Base-by-base conservation (phyloP, 2,888 invertebrate genomes). In the Cyclophora punctaria region DNA sequence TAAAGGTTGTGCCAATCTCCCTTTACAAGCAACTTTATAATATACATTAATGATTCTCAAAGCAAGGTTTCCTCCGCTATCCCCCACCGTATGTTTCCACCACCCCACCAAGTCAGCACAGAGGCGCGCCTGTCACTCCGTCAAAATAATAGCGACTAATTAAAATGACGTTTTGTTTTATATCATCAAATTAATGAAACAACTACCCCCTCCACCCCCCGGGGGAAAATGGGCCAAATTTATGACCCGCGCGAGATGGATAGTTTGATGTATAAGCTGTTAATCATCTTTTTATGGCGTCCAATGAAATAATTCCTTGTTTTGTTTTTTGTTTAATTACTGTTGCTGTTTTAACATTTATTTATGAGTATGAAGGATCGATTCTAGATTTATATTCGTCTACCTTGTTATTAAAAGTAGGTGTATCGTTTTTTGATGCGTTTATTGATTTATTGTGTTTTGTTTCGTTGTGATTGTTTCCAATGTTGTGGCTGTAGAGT, bases 101-200 rank as follows among this genome's bases (percentile, higher is more conserved):
- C 43, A 63, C 62, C 55, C 59, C 59, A 62, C 65, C 58, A 59
- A 65, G 58, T 62, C 62, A 65, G 59, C 51, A 54, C 63, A 67
- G 70, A 69, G 74, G 69, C 73, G 69, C 71, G 66, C 66, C 76
- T 74, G 76, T 80, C 80, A 78, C 69, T 75, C 66, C 66, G 64
- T 67, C 73, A 44, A 71, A 72, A 75, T 77, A 79, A 78, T 78
- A 70, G 75, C 63, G 63, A 64, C 80, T 80, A 80, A 79, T 80
- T 80, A 79, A 80, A 74, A 69, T 74, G 75, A 80, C 77, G 72
- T 75, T 78, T 78, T 79, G 79, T 80, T 81, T 80, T 76, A 79
- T 78, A 75, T 75, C 76, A 75, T 80, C 78, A 75, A 78, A 78
- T 78, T 76, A 76, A 78, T 78, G 74, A 73, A 68, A 63, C 70